Base-by-base conservation (phyloP, 2,797 vertebrate species). In the Margarornis squamiger region DNA sequence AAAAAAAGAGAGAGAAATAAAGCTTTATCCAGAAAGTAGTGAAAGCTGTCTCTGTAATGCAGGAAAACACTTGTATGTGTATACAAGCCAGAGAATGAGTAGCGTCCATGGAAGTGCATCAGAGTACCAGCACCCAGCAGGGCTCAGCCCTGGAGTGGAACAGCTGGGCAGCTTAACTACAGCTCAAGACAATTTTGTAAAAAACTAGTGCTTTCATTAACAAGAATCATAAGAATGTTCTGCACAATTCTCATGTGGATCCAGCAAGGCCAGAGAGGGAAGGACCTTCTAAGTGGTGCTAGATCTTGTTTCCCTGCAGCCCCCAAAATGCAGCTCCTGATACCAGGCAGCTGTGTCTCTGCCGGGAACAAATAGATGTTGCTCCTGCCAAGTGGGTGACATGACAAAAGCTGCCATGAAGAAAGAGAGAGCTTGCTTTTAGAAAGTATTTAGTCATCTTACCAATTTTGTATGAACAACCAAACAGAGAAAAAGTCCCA, bases 291-390 rank as follows among this genome's bases (percentile, higher is more conserved):
- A 85, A 67, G 68, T 5, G 21, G 38, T 63, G 78, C 15, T 34
- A 72, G 9, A 83, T 27, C 17, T 83, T 8, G 2, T 26, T 55
- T 46, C 26, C 17, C 36, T 32, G n/a, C 24, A 84, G 58, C 29
- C 88, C n/a, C 61, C 54, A 32, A 62, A 22, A 3, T 0, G 0
- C 3, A 79, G 62, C 10, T 68, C 41, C 55, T 26, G 11, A 23
- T 20, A 61, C 11, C 45, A 75, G 36, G 57, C 3, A 5, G 73
- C 27, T 0, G 0, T 12, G 46, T n/a, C n/a, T 30, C 70, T 23
- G 27, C 26, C 26, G 11, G 23, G 43, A 38, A 89, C 29, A 55
- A 72, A 54, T 0, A 12, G 27, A 29, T 22, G 3, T 18, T 3
- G 18, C 61, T 81, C 61, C 52, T 2, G 5, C 23, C 36, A 67